Base-by-base conservation (phyloP, 2,888 invertebrate genomes). In the Caenorhabditis sinica region DNA sequence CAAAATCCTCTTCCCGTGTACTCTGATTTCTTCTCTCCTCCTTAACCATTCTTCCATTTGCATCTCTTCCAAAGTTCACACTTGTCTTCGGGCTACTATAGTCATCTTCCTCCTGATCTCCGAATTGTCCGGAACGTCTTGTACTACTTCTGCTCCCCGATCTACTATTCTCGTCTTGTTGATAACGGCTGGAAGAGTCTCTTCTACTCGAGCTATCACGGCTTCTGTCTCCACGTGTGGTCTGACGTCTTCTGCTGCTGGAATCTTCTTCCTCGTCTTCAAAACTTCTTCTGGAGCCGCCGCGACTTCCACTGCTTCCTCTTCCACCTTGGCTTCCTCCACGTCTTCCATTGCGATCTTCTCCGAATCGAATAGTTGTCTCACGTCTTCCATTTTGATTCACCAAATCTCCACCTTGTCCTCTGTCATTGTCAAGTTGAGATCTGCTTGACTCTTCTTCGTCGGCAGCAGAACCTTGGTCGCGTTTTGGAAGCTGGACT, bases 1-100 rank as follows among this genome's bases (percentile, higher is more conserved):
- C 63, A 25, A 69, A 69, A 51, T 69, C 63, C 36, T 79, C 56
- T 30, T 60, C 56, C 13, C 65, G 43, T 13, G 63, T 45, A 23
- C 63, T 71, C 36, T 33, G 53, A 30, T 58, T 0, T 9, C 17
- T 58, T 15, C n/a, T 80, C 15, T 80, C 66, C 40, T 43, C 58
- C 33, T 65, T 72, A 11, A 66, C 36, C 72, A 72, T 49, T 25
- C 65, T 25, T 11, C 80, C 80, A n/a, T 20, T 72, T 2, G 30
- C 17, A 51, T 80, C 72, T 72, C 72, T 65, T 43, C 45, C 58
- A 15, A 45, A 72, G 8, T 65, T 58, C 23, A 58, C 63, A 28
- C 61, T 40, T 45, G 36, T 36, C 30, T 17, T 36, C 15, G 17
- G 23, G 25, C 13, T 11, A 11, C 20, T 15, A 25, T 53, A 40